Conservation (phyloP, 1,140 invertebrate species). For the Ostrea edulis region DNA sequence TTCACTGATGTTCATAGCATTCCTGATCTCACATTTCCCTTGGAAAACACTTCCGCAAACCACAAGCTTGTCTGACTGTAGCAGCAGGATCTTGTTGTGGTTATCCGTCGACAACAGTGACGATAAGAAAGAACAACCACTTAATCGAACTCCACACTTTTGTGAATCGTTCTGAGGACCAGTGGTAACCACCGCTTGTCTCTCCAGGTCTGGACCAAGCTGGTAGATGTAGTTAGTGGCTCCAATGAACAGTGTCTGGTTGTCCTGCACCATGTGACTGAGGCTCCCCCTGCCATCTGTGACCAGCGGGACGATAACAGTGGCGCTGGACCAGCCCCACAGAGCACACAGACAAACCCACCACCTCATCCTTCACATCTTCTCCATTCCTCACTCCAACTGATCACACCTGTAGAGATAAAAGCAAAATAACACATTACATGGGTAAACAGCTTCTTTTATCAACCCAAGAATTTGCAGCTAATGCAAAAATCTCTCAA, state of each 20-base stretch:
- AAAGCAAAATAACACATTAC: neutral
- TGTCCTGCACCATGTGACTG: constrained; percentile 93
- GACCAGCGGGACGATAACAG: neutral
- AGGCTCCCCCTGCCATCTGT: constrained; percentile 57
- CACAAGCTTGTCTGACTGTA: constrained; percentile 90
- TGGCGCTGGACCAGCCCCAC: neutral
- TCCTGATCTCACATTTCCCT: constrained; percentile 92
- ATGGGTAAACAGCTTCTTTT: constrained; percentile 7
- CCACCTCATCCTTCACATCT: constrained; percentile 6
- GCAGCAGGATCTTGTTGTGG: constrained; percentile 96
- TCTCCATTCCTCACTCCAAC: neutral
- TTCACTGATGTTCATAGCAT: constrained; percentile 90
- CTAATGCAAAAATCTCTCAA: neutral
- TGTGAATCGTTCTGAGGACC: constrained; percentile 71
- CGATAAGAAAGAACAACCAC: constrained; percentile 81
- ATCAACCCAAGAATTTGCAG: neutral
- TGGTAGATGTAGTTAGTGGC: constrained; percentile 96
- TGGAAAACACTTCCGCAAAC: constrained; percentile 93
- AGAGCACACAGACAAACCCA: neutral
- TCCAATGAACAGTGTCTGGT: constrained; percentile 94
- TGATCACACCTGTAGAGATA: constrained; percentile 3
- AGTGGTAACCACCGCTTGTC: constrained; percentile 89
- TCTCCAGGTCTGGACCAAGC: constrained; percentile 88
- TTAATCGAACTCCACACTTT: constrained; percentile 57
- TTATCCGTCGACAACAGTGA: constrained; percentile 91